Evolutionary conservation across 1,140 invertebrate species (phyloP), one percentile per base, ranked within the genome.

Genomic region (Plodia interpunctella): DNA sequence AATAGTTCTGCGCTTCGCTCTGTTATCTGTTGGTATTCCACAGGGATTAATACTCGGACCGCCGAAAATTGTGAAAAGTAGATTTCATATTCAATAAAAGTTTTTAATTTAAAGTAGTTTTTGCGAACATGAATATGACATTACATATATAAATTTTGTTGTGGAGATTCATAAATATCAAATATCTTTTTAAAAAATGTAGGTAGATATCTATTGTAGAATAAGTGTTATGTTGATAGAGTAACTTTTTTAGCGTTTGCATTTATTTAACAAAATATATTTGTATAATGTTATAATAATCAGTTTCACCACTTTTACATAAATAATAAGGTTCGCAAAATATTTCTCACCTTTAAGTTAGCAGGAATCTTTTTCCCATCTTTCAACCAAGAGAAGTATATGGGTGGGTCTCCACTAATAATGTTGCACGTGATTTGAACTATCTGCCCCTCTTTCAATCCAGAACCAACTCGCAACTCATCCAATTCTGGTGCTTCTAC

Each of bases 371-470:
- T 92, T 63, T 92, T 91, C 0, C 94, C 95, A 79, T 97, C 96
- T 80, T 97, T 97, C 15, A 95, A 91, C 97, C 97, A 98, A 5
- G 93, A 93, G 70, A 98, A 96, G 77, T 94, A 94, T 57, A 98
- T 95, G 2, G 97, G 97, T 60, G 96, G 93, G 90, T 98, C 97
- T 11, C 97, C 97, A 59, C 95, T 96, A 61, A 95, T 95, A n/a
- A 98, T 95, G 57, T 94, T 96, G 86, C 97, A 98, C 5, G 96
- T 96, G 10, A 97, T 94, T 78, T 97, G 95, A 0, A 96, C 95
- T 56, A 96, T 91, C 74, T 96, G 95, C 8, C 96, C 96, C 91
- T 97, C 95, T 82, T 96, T 94, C 3, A 96, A 84, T 65, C 95
- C 94, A 19, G 93, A 91, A 0, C 86, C 90, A 5, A 90, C 80